Conservation (phyloP, 2,888 invertebrate genomes). For the Macrophya alboannulata region DNA sequence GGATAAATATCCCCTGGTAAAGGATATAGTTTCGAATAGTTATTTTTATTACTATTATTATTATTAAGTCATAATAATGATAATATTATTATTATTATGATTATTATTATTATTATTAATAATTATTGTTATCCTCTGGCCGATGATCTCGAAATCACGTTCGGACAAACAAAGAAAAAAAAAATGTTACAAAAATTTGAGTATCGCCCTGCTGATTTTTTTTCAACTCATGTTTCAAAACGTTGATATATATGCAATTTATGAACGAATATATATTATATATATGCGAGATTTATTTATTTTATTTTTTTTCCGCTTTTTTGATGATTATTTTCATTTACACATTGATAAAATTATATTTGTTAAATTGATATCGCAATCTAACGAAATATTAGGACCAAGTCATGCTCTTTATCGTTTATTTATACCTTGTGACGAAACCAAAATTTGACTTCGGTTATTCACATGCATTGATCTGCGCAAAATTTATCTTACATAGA, state of each 20-base stretch:
- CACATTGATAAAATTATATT: slow-evolving; percentile 26
- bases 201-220: not conserved
- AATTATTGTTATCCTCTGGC: slow-evolving; percentile 76
- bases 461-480: slow-evolving; percentile 1
- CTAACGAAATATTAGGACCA: slow-evolving; percentile 9
- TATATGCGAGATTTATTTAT: slow-evolving; percentile 1
- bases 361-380: slow-evolving; percentile 9
- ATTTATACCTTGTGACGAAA: slow-evolving; percentile 16
- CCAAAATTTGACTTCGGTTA: slow-evolving; percentile 25
- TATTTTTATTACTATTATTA: slow-evolving; percentile 74
- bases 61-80: slow-evolving; percentile 68
- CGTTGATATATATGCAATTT: not conserved
- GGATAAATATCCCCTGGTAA: slow-evolving; percentile 74
- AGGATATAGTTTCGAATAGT: slow-evolving; percentile 74
- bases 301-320: slow-evolving; percentile 6
- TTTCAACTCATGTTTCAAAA: not conserved
- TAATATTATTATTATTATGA: slow-evolving; percentile 67
- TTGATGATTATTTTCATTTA: not conserved
- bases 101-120: slow-evolving; percentile 73
- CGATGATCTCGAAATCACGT: slow-evolving; percentile 74
- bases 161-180: not conserved
- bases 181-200: slow-evolving; percentile 23
- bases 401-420: slow-evolving; percentile 12
- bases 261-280: not conserved
- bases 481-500: not conserved